A percentile compares a stretch with the other conserved stretches of the same genome.
These are phyloP conservation scores for Ostrea denselamellosa DNA, from an alignment of 1,140 invertebrate species.

Conservation along the genomic window DNA sequence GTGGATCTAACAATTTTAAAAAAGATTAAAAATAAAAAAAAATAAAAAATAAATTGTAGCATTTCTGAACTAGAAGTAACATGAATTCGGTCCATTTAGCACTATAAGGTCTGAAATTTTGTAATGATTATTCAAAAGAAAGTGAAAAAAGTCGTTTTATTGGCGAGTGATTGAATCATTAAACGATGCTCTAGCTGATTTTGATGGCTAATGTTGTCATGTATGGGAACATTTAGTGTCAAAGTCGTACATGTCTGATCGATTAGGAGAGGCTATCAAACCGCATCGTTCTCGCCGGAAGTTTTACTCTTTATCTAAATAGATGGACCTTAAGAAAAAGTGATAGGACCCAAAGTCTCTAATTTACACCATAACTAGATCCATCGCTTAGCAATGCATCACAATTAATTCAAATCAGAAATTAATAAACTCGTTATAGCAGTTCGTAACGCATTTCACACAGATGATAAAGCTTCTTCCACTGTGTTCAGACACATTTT, in stretches of 20 bases:
- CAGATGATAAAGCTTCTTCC: neutral
- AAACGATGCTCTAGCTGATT: slow-evolving; percentile 7
- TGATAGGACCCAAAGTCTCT: slow-evolving; percentile 8
- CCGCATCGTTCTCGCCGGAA: neutral
- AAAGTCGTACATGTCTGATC: neutral
- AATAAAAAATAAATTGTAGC: neutral
- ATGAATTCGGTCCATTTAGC: neutral
- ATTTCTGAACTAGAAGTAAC: neutral
- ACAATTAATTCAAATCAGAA: slow-evolving; percentile 14
- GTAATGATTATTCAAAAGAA: neutral
- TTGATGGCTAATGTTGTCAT: slow-evolving; percentile 21
- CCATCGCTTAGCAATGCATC: neutral
- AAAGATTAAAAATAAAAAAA: neutral
- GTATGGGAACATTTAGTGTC: slow-evolving; percentile 34
- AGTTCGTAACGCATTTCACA: neutral
- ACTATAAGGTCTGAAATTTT: neutral
- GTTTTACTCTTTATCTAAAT: slow-evolving; percentile 36
- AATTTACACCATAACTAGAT: slow-evolving; percentile 30
- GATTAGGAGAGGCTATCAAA: slow-evolving; percentile 11
- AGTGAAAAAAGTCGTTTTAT: neutral
- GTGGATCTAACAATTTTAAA: no score
- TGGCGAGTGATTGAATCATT: slow-evolving; percentile 18
- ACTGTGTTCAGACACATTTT: neutral
- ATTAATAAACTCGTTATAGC: neutral
- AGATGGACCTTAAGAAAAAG: slow-evolving; percentile 30